Conservation (phyloP, 2,888 invertebrate species). For the Leuctra nigra region DNA sequence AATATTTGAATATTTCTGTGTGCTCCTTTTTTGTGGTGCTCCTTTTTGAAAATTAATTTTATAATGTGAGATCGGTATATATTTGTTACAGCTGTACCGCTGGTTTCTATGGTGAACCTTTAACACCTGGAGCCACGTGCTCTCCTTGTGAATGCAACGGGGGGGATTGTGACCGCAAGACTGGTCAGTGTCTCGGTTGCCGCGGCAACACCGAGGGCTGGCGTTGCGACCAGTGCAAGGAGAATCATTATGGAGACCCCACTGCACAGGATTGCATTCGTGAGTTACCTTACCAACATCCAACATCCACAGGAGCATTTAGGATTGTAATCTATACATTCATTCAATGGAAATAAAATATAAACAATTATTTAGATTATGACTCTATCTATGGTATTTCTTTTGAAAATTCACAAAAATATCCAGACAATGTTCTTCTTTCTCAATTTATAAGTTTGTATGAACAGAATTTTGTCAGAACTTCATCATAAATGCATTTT, state of each 20-base stretch:
- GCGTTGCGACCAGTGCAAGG: constrained; percentile 61
- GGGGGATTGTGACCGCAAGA: constrained; percentile 73
- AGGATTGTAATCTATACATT: not conserved
- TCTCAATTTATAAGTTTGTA: too few species aligned
- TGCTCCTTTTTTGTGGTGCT: too few species aligned
- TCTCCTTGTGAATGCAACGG: constrained; percentile 79
- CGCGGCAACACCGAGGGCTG: constrained; percentile 61
- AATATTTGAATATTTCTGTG: too few species aligned
- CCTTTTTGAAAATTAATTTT: not conserved
- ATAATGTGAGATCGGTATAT: constrained; percentile 1
- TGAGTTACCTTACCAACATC: constrained; percentile 34
- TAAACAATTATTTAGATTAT: too few species aligned
- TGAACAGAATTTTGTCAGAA: too few species aligned
- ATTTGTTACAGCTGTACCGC: constrained; percentile 68
- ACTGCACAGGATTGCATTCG: constrained; percentile 53
- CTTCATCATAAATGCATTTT: too few species aligned
- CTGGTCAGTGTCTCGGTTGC: constrained; percentile 83
- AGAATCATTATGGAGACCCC: constrained; percentile 59
- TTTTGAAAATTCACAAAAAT: too few species aligned
- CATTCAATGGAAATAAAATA: too few species aligned
- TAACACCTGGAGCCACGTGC: constrained; percentile 62
- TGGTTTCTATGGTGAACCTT: constrained; percentile 80
- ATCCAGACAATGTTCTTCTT: too few species aligned
- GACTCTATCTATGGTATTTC: too few species aligned
- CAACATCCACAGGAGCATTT: not conserved